Evolutionary conservation across 2,888 invertebrate species (phyloP).

Genomic region (Amaurobius ferox): DNA sequence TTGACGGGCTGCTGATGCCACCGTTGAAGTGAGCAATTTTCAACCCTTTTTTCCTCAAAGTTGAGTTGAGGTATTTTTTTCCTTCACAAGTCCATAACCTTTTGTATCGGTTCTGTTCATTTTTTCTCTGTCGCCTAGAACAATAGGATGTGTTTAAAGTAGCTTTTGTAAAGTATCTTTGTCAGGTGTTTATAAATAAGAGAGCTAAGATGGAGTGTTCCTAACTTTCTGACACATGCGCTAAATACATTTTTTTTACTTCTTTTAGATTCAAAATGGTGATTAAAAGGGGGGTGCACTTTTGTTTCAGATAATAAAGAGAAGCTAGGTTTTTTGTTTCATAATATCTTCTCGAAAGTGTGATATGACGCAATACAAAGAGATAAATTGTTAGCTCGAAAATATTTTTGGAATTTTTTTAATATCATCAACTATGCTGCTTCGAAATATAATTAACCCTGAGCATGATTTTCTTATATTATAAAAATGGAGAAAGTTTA

Average conservation of each 20-base stretch:
- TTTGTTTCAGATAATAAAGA: slow-evolving; percentile 64
- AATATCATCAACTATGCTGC: no score
- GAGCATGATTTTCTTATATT: no score
- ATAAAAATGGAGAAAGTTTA: no score
- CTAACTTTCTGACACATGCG: slow-evolving; percentile 59
- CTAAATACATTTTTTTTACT: slow-evolving; percentile 8
- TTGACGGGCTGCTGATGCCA: slow-evolving; percentile 60
- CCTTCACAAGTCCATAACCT: slow-evolving; percentile 66
- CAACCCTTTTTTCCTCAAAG: slow-evolving; percentile 60
- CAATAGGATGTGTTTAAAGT: slow-evolving; percentile 67
- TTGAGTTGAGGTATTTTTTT: slow-evolving; percentile 29
- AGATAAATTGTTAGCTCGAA: slow-evolving; percentile 47
- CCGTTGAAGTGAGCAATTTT: slow-evolving; percentile 63
- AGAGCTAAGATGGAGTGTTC: slow-evolving; percentile 59
- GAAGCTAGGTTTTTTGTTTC: slow-evolving; percentile 36
- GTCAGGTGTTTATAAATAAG: slow-evolving; percentile 67
- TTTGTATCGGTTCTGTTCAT: slow-evolving; percentile 66
- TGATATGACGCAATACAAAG: slow-evolving; percentile 48
- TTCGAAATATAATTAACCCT: background rate
- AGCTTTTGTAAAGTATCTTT: slow-evolving; percentile 66
- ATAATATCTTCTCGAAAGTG: slow-evolving; percentile 7
- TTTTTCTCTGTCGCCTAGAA: slow-evolving; percentile 39
- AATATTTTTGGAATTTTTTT: slow-evolving; percentile 14
- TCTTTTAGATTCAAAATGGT: slow-evolving; percentile 64
- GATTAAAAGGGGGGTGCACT: slow-evolving; percentile 65